Base-by-base conservation (phyloP, 2,113 vertebrate species). In the Rattus rattus region DNA sequence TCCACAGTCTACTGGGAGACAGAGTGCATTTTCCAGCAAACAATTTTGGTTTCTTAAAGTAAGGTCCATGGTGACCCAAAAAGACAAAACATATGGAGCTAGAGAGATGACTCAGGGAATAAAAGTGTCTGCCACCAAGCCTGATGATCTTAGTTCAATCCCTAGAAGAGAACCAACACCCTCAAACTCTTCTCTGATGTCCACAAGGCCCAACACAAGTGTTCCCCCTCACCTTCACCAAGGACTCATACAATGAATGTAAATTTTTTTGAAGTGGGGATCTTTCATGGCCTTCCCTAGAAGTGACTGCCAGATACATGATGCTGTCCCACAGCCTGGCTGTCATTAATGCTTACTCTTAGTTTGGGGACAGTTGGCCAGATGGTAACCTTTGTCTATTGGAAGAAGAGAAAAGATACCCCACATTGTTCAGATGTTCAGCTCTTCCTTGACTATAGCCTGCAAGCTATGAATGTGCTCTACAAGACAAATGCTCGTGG, bases 361-460 rank as follows among this genome's bases (percentile, higher is more conserved):
- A 54, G 56, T 87, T 61, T 95, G 70, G 63, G 67, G 39, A 95
- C 49, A 85, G 36, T 84, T 84, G 43, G 73, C 94, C 83, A 96
- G 33, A 43, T 59, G 39, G 36, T 86, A 88, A 63, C n/a, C 9
- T 93, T 85, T 96, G 67, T 88, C 88, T 52, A 95, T 52, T 67
- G 72, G 49, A 70, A 80, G 33, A 26, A 85, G 30, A 88, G 92
- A 90, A 92, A 93, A 95, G 70, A 67, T 92, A 63, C 8, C 1
- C 86, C 75, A 43, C 14, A 36, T 79, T 73, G 54, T 92, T 96
- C 69, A 72, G 39, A 85, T 83, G 96, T 88, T 85, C 80, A 94
- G 80, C 36, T 90, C 47, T 76, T 81, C 59, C 36, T 43, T 84
- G 56, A 97, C 14, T n/a, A 22, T 39, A 91, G 54, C 20, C 83